phyloP scores from a whole-genome alignment of 2,113 vertebrate species.

The Aptenodytes patagonicus region DNA sequence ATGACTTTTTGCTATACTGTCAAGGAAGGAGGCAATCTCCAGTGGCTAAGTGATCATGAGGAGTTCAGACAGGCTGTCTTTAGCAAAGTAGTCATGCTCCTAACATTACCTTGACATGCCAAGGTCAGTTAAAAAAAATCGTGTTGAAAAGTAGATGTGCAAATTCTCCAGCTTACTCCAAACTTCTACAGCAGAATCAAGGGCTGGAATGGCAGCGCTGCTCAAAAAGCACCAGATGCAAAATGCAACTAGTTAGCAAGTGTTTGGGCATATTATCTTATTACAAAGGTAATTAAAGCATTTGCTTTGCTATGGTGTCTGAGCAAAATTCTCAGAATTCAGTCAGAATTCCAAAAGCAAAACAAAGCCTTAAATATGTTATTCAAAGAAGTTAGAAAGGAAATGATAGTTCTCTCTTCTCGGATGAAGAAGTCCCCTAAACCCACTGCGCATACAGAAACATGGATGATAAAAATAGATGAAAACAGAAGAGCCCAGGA shows the following conservation, averaged over 20 bases:
- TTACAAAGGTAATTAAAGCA: not conserved
- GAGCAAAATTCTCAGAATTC: not conserved
- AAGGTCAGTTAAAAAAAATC: not conserved
- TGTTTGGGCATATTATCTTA: too few relatives aligned
- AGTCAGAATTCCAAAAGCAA: not conserved
- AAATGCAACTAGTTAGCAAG: not conserved
- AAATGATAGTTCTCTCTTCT: not conserved
- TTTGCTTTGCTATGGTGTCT: not conserved
- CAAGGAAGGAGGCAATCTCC: slow-evolving; percentile 6
- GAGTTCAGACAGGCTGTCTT: not conserved
- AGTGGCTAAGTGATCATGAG: not conserved
- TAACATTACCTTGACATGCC: not conserved
- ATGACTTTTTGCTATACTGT: not conserved
- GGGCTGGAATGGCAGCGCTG: not conserved
- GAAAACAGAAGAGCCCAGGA: not conserved
- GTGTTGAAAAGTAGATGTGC: not conserved
- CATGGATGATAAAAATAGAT: accelerated
- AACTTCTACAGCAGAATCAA: not conserved
- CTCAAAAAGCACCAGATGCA: not conserved
- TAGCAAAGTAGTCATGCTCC: not conserved
- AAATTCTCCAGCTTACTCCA: not conserved
- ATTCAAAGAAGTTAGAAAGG: not conserved
- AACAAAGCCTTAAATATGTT: not conserved
- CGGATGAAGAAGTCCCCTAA: not conserved
- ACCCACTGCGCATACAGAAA: not conserved